phyloP scores from a whole-genome alignment of 2,113 vertebrate genomes.

The Montifringilla adamsi region DNA sequence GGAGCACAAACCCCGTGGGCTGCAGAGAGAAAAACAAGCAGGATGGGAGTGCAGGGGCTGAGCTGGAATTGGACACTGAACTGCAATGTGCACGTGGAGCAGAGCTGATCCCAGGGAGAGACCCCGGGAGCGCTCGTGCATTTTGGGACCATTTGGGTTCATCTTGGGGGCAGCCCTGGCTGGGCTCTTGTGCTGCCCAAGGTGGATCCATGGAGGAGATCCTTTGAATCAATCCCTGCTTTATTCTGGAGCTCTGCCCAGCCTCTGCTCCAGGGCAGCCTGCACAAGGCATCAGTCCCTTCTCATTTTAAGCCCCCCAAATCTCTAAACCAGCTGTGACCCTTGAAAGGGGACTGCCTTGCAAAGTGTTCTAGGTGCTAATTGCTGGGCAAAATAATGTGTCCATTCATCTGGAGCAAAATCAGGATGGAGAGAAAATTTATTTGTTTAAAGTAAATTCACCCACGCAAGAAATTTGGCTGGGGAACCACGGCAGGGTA shows the following conservation, averaged over 20 bases:
- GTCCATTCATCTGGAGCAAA: background rate
- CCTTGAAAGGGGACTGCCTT: background rate
- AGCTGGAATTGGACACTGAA: too few relatives aligned
- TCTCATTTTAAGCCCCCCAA: background rate
- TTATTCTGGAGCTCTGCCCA: accelerated
- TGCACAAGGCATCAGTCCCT: background rate
- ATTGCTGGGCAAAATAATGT: background rate
- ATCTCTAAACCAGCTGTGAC: background rate
- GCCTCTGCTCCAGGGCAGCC: background rate
- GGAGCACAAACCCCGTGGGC: too few relatives aligned
- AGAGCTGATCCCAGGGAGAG: too few relatives aligned
- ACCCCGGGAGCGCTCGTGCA: too few relatives aligned
- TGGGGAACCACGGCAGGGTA: background rate
- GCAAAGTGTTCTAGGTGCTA: background rate
- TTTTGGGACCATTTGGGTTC: too few relatives aligned
- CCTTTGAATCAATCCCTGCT: background rate
- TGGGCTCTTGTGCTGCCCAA: background rate
- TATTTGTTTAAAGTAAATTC: background rate
- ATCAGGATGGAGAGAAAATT: background rate
- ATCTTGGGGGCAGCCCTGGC: background rate
- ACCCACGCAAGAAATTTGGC: background rate
- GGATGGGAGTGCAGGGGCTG: too few relatives aligned
- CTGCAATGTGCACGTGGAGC: too few relatives aligned
- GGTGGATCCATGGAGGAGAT: background rate
- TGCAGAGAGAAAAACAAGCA: too few relatives aligned